A percentile compares a stretch with the other conserved stretches of the same genome.
Evolutionary conservation across 92 coral and sea anemone genomes (phyloP).

Genomic region (Virgularia gustaviana): DNA sequence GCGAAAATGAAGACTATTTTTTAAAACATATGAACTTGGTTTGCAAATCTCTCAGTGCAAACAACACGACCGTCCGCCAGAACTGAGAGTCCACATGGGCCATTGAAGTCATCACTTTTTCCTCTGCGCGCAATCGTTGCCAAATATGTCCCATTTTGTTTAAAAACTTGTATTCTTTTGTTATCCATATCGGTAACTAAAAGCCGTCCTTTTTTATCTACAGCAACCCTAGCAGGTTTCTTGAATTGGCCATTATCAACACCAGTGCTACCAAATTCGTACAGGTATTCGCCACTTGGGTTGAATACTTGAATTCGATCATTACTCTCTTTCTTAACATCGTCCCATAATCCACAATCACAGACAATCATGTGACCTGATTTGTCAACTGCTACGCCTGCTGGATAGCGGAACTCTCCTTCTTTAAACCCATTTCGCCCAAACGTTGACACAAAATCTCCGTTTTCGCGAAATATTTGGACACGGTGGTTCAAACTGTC

Average conservation of each 20-base stretch:
- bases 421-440: constrained; percentile 16
- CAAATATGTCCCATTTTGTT: constrained; percentile 16
- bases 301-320: constrained; percentile 27
- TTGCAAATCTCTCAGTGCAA: constrained; percentile 6
- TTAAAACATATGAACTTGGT: constrained; percentile 32
- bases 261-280: constrained; percentile 24
- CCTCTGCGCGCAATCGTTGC: constrained; percentile 22
- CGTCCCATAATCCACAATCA: constrained; percentile 21
- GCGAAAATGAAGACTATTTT: background rate
- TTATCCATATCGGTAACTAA: constrained; percentile 21
- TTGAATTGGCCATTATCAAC: constrained; percentile 33
- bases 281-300: constrained; percentile 15
- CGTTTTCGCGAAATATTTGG: constrained; percentile 24
- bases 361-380: constrained; percentile 21
- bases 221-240: constrained; percentile 33
- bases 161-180: constrained; percentile 20
- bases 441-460: constrained; percentile 22
- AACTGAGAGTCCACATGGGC: constrained; percentile 24
- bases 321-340: constrained; percentile 17
- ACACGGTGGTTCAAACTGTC: constrained; percentile 30
- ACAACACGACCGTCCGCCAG: constrained; percentile 15
- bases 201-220: constrained; percentile 14
- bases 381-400: constrained; percentile 23
- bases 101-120: constrained; percentile 6
- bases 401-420: constrained; percentile 21